Percentiles rank a stretch among this genome's conserved stretches.
Evolutionary conservation across 2,113 vertebrate species (phyloP).

Genomic region (Dasyprocta punctata): DNA sequence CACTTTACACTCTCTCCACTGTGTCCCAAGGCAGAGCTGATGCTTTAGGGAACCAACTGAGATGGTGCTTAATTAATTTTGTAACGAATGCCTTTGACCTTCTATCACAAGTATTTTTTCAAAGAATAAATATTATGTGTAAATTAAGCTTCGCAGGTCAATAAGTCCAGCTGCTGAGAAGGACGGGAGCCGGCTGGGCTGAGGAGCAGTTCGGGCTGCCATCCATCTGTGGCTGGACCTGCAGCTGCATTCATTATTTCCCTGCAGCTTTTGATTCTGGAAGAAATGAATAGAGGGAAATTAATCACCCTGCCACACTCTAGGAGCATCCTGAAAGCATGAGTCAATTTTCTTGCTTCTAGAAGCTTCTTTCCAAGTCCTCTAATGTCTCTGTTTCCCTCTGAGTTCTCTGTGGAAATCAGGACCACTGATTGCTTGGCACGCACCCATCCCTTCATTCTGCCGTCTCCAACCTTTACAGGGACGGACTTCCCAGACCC

Average conservation of each 20-base stretch:
- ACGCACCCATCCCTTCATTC: not conserved
- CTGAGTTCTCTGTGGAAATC: not conserved
- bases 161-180: not conserved
- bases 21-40: not conserved
- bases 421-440: not conserved
- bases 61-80: slow-evolving; percentile 52
- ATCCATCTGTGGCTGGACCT: not conserved
- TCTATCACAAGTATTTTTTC: slow-evolving; percentile 27
- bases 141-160: slow-evolving; percentile 36
- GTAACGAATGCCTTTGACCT: slow-evolving; percentile 51
- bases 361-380: not conserved
- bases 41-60: slow-evolving; percentile 1
- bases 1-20: not conserved
- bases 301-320: not conserved
- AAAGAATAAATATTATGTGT: slow-evolving; percentile 9
- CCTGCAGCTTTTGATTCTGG: not conserved
- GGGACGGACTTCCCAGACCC: not conserved
- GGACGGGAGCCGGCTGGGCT: not conserved
- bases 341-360: not conserved
- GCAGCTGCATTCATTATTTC: slow-evolving; percentile 8
- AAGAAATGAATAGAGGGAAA: slow-evolving; percentile 5
- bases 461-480: not conserved
- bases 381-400: not conserved
- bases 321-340: not conserved
- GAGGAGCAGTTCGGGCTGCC: not conserved